Base-by-base conservation (phyloP, 2,113 vertebrate species). In the Burhinus oedicnemus region DNA sequence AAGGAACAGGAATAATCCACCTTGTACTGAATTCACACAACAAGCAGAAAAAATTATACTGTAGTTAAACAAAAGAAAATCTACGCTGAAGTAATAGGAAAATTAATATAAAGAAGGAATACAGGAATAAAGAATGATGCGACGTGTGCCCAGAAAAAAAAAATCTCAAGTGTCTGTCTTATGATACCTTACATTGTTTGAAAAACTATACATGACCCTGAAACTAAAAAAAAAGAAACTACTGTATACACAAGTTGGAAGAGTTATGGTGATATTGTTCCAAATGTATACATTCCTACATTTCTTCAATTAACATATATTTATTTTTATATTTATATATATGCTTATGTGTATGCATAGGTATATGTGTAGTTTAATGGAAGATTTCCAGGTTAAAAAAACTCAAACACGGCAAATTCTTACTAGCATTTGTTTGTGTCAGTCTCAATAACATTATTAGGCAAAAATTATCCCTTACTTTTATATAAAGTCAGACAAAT, bases 401-500 rank as follows among this genome's bases (percentile, higher is more conserved):
- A 27, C 44, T 78, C 15, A 3, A 20, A 23, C 8, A 57, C 18
- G 19, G 16, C 2, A 49, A 40, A 40, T 44, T 83, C 5, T 49
- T 55, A 22, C 19, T 36, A 49, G 3, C 3, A 62, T 36, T 8
- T 76, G 2, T 25, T 71, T 64, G 3, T 15, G 5, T 47, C 22
- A 47, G 15, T 32, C 30, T 25, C 15, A 45, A 45, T 69, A 80
- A 69, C 14, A 57, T 4, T 47, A 10, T 11, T 38, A n/a, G 12
- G 27, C 6, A 83, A 84, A 94, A 74, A 21, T 65, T 18, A 49
- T 44, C 18, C 27, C 1, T 32, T 61, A 44, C 15, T 84, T 92
- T 93, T 71, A 29, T 57, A 58, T 45, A 16, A 94, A 90, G 29
- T 47, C 86, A 93, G 77, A 91, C 36, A 96, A 93, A 94, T 91